Base-by-base conservation (phyloP, 2,797 vertebrate species). In the Lophotriccus pileatus region DNA sequence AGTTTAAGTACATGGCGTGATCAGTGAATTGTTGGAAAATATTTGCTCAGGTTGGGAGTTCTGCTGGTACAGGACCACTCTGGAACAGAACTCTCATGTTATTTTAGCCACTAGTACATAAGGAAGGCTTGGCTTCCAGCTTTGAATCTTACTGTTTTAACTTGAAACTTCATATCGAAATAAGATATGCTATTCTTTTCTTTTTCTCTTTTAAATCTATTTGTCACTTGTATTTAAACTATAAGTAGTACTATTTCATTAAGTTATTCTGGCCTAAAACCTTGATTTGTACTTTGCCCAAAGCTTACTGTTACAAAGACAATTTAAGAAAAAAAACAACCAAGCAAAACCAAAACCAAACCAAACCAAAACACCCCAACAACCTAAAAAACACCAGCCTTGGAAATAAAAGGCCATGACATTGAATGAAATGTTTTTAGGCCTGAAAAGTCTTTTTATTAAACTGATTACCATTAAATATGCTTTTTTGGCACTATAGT, bases 311-410 rank as follows among this genome's bases (percentile, higher is more conserved):
- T 50, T 68, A 58, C 8, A 81, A 49, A 68, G 25, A 10, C 50
- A 19, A 19, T 30, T 52, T 4, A 52, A 30, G n/a, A 52, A 27
- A 16, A 52, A 15, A 50, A 23, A 24, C 24, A 47, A 47, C 46
- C 16, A 28, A 50, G 16, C 24, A 25, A 49, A 49, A 49, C 24
- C 3, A 22, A 44, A 46, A 23, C 22, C 37, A 37, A 37, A 37
- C n/a, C 46, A 46, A 46, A 23, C 46, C 46, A 84, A 73, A n/a
- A 14, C 8, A 23, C 14, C 23, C 49, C 25, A 46, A 8, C 10
- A 49, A 7, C 3, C 22, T 39, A n/a, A 34, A 72, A 64, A 20
- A 10, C 0, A 0, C 7, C 10, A 60, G 10, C 10, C 7, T 69
- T 66, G 43, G n/a, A 79, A 91, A 55, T 27, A 72, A 78, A 76